Evolutionary conservation across 2,888 invertebrate species (phyloP), one percentile per base, ranked within the genome.

Genomic region (Meiosimyza platycephala): DNA sequence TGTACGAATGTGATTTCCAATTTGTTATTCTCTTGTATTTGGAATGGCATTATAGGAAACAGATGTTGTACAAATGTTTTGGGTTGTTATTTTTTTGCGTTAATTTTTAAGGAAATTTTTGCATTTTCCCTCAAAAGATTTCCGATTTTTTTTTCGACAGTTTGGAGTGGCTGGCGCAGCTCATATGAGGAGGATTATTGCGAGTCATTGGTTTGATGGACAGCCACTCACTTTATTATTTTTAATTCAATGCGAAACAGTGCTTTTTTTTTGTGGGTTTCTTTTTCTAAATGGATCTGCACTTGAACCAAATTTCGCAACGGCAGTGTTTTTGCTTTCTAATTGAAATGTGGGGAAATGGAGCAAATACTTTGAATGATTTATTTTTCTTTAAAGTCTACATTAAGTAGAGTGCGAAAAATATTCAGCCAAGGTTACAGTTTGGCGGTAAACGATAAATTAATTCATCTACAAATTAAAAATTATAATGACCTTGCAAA

Each of bases 31-130:
- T 40, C 60, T 62, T 67, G 33, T 52, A 16, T 15, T 60, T 70
- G 57, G 16, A n/a, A 40, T 62, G 40, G 62, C 59, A 75, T 82
- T 79, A 83, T 81, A 80, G 60, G 76, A 83, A 81, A 73, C 82
- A 82, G 84, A 82, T 82, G 83, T 78, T 77, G 70, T 63, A 55
- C 66, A 72, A 64, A 71, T 67, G 63, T 72, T 54, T 66, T 47
- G 18, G 57, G 18, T 66, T 66, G 55, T 33, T 18, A 22, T 55
- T 54, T 40, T 13, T 65, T 72, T 64, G 65, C 50, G 18, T 69
- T 69, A 22, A 64, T 65, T 63, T 60, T 62, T 55, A 62, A 11
- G 22, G 64, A 65, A 69, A 59, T 50, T 69, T 63, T 50, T 65
- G 52, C 59, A 64, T 69, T 72, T 67, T 67, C 67, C 40, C 16